phyloP scores from a whole-genome alignment of 2,888 invertebrate genomes.

The Caenorhabditis sp. region DNA sequence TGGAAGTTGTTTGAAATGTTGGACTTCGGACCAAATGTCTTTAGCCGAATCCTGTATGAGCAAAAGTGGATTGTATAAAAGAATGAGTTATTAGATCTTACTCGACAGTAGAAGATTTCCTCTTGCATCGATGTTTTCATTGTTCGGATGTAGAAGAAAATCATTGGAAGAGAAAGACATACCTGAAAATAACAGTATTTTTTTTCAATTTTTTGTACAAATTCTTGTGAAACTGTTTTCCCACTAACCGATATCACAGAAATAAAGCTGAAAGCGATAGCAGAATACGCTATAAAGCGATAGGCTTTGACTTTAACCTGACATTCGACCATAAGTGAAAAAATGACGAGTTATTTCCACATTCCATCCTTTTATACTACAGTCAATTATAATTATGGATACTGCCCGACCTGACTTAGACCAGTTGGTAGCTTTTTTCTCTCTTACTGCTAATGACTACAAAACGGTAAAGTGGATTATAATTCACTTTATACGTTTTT shows the following conservation, averaged over 20 bases:
- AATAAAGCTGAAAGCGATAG: conserved; percentile 37
- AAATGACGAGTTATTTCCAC: neutral
- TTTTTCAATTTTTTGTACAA: neutral
- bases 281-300: conserved; percentile 36
- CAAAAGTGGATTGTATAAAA: neutral
- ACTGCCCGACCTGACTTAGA: neutral
- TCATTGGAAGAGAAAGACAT: conserved; percentile 33
- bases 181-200: too few relatives aligned
- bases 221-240: neutral
- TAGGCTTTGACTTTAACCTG: conserved; percentile 22
- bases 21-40: conserved; percentile 34
- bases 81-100: neutral
- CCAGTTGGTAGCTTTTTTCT: neutral
- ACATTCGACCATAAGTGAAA: conserved; percentile 2
- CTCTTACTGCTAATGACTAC: neutral
- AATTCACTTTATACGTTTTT: neutral
- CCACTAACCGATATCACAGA: conserved; percentile 20
- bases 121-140: conserved; percentile 17
- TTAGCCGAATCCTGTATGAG: conserved; percentile 17
- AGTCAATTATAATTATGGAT: neutral
- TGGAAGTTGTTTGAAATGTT: conserved; percentile 23
- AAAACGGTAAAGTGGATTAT: neutral
- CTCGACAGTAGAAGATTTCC: conserved; percentile 33
- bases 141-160: conserved; percentile 22
- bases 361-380: neutral